Evolutionary conservation across 2,888 invertebrate genomes (phyloP), one percentile per base, ranked within the genome.

Genomic region (Scaptomyza polygonia): DNA sequence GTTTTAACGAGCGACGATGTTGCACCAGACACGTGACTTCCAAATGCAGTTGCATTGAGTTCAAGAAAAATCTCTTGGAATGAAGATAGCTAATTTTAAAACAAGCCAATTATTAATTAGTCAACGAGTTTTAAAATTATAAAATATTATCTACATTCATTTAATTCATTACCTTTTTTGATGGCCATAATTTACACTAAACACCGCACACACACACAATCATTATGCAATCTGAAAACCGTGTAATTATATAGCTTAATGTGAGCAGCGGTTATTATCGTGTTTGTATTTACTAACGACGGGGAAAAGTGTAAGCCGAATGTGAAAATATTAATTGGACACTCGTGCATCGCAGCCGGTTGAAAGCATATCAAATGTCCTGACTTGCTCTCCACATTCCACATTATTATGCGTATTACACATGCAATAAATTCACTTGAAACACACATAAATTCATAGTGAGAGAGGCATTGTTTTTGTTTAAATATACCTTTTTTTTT

Each of bases 371-470:
- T 68, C 40, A 68, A 68, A 43, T 66, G 47, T 25, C 29, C 42
- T 12, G 48, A 48, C 51, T 59, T 67, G 51, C 53, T 34, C 5
- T n/a, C 55, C 61, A 70, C 39, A 39, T 9, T 39, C 54, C 72
- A 63, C 57, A 76, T 69, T 73, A 68, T 67, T 64, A 74, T 65
- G 62, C 55, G 66, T 66, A 76, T 81, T 76, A 84, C 73, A 84
- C 68, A 71, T 51, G 82, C 79, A 71, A 83, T 83, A 85, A 83
- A 83, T 83, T 85, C 48, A 75, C 69, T 72, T 72, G 64, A 71
- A 82, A 69, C 56, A 55, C 34, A 63, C 72, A 85, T 82, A 79
- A 82, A 85, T 79, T 79, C 45, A 72, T 66, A 49, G 51, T 49
- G 52, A 57, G 49, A 53, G 51, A 36, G 44, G 51, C 55, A 34